Evolutionary conservation across 2,888 invertebrate species (phyloP), one percentile per base, ranked within the genome.

Genomic region (Ormyrus nitidulus): DNA sequence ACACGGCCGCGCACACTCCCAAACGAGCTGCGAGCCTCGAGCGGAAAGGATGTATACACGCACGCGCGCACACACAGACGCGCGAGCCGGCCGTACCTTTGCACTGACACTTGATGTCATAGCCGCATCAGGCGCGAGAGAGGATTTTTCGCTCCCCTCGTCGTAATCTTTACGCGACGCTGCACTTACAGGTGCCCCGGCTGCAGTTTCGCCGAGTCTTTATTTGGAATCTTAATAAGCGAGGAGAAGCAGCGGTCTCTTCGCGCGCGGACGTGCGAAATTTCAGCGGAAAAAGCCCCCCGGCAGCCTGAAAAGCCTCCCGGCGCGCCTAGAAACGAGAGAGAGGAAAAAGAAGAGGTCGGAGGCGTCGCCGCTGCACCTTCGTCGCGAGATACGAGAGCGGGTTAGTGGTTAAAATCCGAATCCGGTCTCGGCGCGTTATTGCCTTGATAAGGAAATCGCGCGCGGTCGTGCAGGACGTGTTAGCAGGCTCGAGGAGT

Each of bases 401-500:
- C 72, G 76, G 80, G 72, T 76, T 80, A 80, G 80, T 80, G 71
- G 71, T 80, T 80, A 77, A 77, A 77, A 80, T 80, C 65, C 80
- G 56, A 73, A 80, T 80, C 80, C 80, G 77, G 80, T 80, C 80
- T 80, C n/a, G 61, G 49, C 66, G 49, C 66, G 48, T 74, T 73
- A 69, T 68, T 68, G 72, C 68, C 79, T 74, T 69, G 79, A 79
- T 79, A 79, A 79, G 79, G 73, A 79, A 69, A 73, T 68, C 73
- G 34, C 76, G 34, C 76, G 61, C 68, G 11, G 11, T 19, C 61
- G 13, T 6, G 1, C 19, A 34, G 34, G 34, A 34, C 1, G 19
- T 1, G 2, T n/a, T n/a, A n/a, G 34, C 34, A 34, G 34, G 3
- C 34, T 2, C 34, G 34, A 34, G 34, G 2, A 34, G 4, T 34